Percentiles rank a stretch among this genome's conserved stretches.
Evolutionary conservation across 2,888 invertebrate species (phyloP).

Genomic region (Microplitis manilae): DNA sequence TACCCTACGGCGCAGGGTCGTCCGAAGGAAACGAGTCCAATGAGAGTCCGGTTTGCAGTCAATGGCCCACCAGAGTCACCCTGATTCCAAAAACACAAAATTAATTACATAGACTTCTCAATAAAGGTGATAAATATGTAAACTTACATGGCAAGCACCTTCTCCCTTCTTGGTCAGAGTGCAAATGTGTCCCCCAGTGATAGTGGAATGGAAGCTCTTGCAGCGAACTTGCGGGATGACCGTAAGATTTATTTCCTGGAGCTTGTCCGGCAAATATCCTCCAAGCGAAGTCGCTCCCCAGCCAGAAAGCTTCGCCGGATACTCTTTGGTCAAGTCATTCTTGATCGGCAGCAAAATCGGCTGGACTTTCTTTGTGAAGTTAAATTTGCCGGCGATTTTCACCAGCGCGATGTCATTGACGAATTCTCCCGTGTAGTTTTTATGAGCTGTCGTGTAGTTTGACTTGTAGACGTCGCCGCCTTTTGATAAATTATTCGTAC

Average conservation of each 20-base stretch:
- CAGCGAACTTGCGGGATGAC: slow-evolving; percentile 48
- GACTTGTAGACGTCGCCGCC: slow-evolving; percentile 72
- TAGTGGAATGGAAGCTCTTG: slow-evolving; percentile 6
- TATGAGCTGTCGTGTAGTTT: slow-evolving; percentile 69
- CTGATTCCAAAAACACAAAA: slow-evolving; percentile 6
- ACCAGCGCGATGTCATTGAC: slow-evolving; percentile 73
- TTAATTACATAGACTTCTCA: not conserved
- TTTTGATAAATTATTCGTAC: slow-evolving; percentile 71
- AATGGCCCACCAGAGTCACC: slow-evolving; percentile 46
- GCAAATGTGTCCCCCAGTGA: slow-evolving; percentile 56
- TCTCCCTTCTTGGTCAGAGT: slow-evolving; percentile 57
- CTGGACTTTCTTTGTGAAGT: slow-evolving; percentile 67
- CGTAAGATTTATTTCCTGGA: slow-evolving; percentile 51
- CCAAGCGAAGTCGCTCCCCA: slow-evolving; percentile 71
- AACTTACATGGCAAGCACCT: slow-evolving; percentile 63
- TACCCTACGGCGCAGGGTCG: slow-evolving; percentile 40
- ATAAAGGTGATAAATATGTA: not conserved
- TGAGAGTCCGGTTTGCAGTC: slow-evolving; percentile 28
- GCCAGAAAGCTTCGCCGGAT: slow-evolving; percentile 68
- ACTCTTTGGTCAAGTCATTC: slow-evolving; percentile 64
- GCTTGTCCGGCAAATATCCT: slow-evolving; percentile 45
- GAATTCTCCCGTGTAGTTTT: slow-evolving; percentile 67
- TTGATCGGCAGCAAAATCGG: slow-evolving; percentile 68
- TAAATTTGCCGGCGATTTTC: slow-evolving; percentile 65
- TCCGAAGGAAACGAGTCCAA: slow-evolving; percentile 43